phyloP scores from a whole-genome alignment of 2,888 invertebrate genomes.

The Andrena trimmerana region DNA sequence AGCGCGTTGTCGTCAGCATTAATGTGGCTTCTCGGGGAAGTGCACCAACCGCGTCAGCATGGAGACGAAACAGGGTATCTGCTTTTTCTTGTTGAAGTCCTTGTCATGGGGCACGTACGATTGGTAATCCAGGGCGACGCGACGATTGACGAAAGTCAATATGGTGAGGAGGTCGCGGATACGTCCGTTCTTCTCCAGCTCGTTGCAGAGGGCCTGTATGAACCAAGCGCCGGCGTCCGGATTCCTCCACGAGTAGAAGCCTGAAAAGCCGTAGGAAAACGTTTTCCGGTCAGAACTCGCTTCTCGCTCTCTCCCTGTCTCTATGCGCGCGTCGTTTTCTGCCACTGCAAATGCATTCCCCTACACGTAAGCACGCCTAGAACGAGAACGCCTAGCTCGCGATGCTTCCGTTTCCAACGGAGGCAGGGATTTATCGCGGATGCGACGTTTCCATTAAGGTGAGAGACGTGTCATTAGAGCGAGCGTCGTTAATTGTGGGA shows the following conservation, averaged over 20 bases:
- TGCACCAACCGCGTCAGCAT: conserved; percentile 88
- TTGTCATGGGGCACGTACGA: conserved; percentile 86
- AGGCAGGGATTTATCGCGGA: conserved; percentile 27
- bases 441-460: conserved; percentile 28
- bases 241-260: conserved; percentile 90
- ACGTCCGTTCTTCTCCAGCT: conserved; percentile 85
- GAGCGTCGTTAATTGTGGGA: conserved; percentile 31
- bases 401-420: conserved; percentile 11
- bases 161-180: conserved; percentile 88
- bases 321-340: background rate
- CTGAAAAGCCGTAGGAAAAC: conserved; percentile 82
- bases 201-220: conserved; percentile 89
- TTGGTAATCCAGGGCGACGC: conserved; percentile 89
- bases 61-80: conserved; percentile 89
- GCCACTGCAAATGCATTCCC: conserved; percentile 26
- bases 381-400: conserved; percentile 8
- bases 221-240: conserved; percentile 90
- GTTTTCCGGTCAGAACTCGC: conserved; percentile 29
- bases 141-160: conserved; percentile 88
- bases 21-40: conserved; percentile 77
- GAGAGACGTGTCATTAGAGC: conserved; percentile 29
- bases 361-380: conserved; percentile 7
- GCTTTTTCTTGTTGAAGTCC: conserved; percentile 87
- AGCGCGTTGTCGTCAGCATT: background rate
- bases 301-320: background rate